Evolutionary conservation across 1,140 invertebrate species (phyloP).

Genomic region (Campoletis sonorensis): DNA sequence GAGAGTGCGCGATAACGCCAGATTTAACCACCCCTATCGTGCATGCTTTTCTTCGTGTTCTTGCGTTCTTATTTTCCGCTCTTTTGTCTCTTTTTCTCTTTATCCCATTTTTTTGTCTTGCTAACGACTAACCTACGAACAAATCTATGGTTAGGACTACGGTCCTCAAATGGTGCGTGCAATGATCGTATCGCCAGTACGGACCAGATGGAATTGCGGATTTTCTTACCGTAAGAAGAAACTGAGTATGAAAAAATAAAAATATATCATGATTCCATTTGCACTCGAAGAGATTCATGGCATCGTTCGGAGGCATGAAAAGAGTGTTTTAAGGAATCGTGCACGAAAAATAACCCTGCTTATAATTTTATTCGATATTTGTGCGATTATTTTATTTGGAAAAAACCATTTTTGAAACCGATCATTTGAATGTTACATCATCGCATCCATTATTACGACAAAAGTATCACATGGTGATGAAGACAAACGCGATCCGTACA

Average conservation of each 20-base stretch:
- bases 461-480: no score
- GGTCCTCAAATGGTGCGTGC: constrained; percentile 44
- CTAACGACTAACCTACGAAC: constrained; percentile 34
- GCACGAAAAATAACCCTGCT: background rate
- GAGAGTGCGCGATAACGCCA: constrained; percentile 52
- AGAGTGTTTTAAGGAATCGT: background rate
- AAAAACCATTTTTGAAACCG: no score
- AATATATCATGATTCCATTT: constrained; percentile 17
- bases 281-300: constrained; percentile 22
- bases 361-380: no score
- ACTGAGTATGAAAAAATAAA: background rate
- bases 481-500: background rate
- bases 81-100: constrained; percentile 41
- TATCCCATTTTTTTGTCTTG: constrained; percentile 10
- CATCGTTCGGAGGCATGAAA: background rate
- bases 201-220: background rate
- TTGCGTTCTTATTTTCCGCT: constrained; percentile 37
- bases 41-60: background rate
- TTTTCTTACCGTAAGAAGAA: background rate
- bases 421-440: no score
- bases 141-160: constrained; percentile 16
- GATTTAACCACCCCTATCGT: constrained; percentile 15
- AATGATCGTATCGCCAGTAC: constrained; percentile 4
- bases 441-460: no score
- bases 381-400: no score